Evolutionary conservation across 2,888 invertebrate species (phyloP), one percentile per base, ranked within the genome.

Genomic region (Vandiemenella viatica): DNA sequence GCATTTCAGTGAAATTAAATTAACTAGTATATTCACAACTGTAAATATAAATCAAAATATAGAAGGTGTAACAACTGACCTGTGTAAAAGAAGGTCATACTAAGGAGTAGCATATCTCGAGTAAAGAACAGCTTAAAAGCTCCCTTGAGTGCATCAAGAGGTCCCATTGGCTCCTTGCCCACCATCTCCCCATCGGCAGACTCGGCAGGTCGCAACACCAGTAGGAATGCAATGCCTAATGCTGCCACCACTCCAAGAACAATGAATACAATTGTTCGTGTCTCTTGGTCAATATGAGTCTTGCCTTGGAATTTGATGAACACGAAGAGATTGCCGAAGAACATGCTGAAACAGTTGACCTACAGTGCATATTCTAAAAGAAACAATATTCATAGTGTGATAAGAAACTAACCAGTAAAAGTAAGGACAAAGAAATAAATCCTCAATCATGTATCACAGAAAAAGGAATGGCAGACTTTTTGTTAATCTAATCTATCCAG

Each of bases 271-370:
- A 85, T 67, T 43, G 74, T 77, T 18, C 93, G 73, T 0, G 85
- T 86, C 8, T 71, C 70, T 44, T 69, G 62, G 55, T 83, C 81
- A 37, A 93, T 90, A 47, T 75, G 73, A 0, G 72, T 73, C 63
- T 83, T 77, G 45, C 85, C 86, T 72, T 80, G 80, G 69, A 98
- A 93, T 64, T 84, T 80, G 64, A 87, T 85, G 68, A 80, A 95
- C 19, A 96, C 91, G 70, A 95, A 96, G 22, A 93, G 71, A 64
- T 98, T 98, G 48, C 97, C 97, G 63, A 89, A 81, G 66, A 96
- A 83, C 71, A 95, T 79, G 62, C 96, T 96, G 71, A 56, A 76
- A 75, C 49, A 58, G 57, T 19, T n/a, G n/a, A n/a, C 13, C 15
- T 13, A 15, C 32, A 32, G 32, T 13, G 15, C 15, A 32, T 32